These are phyloP conservation scores for Nephrocerus scutellatus DNA, from an alignment of 2,888 invertebrate genomes.

Conservation along the genomic window DNA sequence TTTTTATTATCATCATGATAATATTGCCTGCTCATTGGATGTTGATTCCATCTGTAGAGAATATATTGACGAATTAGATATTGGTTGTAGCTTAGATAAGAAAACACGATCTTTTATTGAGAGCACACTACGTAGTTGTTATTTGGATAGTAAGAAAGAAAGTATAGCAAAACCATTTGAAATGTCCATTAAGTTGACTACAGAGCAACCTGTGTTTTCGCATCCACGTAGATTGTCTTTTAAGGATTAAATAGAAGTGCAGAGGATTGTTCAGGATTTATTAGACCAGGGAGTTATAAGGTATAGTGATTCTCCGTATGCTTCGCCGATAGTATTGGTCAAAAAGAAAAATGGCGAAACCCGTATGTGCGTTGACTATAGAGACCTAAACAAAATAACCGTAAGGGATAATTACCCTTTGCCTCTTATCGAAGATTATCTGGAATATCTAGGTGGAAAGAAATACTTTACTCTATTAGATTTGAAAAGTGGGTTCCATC, in stretches of 20 bases:
- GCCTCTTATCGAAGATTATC: constrained; percentile 13
- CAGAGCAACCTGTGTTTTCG: too few species aligned
- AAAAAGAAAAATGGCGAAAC: constrained; percentile 10
- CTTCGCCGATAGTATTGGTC: too few species aligned
- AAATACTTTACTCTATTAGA: constrained; percentile 19
- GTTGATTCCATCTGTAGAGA: constrained; percentile 4
- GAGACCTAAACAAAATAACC: constrained; percentile 12
- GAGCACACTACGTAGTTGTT: neutral
- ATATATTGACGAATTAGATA: too few species aligned
- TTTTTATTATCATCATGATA: neutral
- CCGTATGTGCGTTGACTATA: constrained; percentile 11
- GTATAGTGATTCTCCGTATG: too few species aligned
- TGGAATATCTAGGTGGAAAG: constrained; percentile 14
- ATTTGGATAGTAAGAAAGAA: neutral
- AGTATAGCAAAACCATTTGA: too few species aligned
- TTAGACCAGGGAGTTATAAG: neutral
- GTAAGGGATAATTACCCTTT: constrained; percentile 16
- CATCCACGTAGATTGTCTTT: neutral
- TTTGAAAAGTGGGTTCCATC: constrained; percentile 20
- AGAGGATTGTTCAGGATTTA: neutral
- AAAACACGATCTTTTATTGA: constrained; percentile 2
- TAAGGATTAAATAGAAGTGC: too few species aligned
- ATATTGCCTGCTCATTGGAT: constrained; percentile 2
- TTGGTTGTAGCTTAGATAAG: constrained; percentile 2
- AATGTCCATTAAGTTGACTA: too few species aligned